Conservation (phyloP, 2,113 vertebrate species). For the Brachyhypopomus occidentalis region DNA sequence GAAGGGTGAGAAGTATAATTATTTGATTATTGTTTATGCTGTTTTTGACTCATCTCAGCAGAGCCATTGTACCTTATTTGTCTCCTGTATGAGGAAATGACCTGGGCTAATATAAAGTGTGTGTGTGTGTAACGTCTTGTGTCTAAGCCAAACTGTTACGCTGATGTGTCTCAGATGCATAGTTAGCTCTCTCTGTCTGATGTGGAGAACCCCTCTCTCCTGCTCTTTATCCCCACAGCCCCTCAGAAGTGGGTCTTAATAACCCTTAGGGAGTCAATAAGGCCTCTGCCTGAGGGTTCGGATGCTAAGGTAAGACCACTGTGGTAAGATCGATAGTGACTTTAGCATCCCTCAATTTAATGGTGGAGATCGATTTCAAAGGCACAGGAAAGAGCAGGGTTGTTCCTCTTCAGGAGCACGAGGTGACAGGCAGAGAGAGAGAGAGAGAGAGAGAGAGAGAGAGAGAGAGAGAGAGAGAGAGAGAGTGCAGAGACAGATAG, state of each 20-base stretch:
- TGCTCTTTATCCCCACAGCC: slow-evolving; percentile 7
- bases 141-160: slow-evolving; percentile 19
- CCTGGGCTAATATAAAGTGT: not conserved
- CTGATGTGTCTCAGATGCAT: not conserved
- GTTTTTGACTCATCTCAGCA: too few relatives aligned
- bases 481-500: not conserved
- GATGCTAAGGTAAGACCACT: slow-evolving; percentile 45
- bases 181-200: not conserved
- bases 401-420: slow-evolving; percentile 31
- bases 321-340: slow-evolving; percentile 68
- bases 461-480: not conserved
- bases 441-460: slow-evolving; percentile 3
- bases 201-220: not conserved
- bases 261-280: slow-evolving; percentile 43
- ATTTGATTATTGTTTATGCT: too few relatives aligned
- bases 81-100: not conserved
- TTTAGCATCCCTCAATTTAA: slow-evolving; percentile 72
- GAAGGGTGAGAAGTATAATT: too few relatives aligned
- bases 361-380: slow-evolving; percentile 64
- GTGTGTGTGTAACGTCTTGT: not conserved
- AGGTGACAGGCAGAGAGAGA: not conserved
- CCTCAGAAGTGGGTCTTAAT: slow-evolving; percentile 41
- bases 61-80: not conserved
- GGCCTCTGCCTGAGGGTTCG: slow-evolving; percentile 16
- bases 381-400: slow-evolving; percentile 54